phyloP scores from a whole-genome alignment of 2,797 vertebrate species.

The Amphiprion clarkii region DNA sequence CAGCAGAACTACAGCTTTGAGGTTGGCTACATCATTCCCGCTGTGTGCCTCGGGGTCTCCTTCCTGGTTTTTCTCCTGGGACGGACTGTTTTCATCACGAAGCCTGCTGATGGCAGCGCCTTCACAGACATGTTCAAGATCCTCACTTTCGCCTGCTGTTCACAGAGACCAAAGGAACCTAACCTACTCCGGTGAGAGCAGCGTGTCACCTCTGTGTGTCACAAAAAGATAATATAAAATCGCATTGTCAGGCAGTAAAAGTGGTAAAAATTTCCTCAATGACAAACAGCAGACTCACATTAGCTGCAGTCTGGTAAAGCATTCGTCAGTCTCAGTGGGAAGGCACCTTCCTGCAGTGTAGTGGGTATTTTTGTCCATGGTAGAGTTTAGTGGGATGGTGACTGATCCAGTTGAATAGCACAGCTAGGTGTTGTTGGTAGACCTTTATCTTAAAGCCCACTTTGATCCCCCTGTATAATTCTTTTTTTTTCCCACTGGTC shows the following conservation, averaged over 20 bases:
- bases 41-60: conserved; percentile 92
- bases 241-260: conserved; percentile 10
- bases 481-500: conserved; percentile 29
- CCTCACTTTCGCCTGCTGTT: conserved; percentile 88
- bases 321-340: conserved; percentile 26
- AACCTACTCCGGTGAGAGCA: conserved; percentile 84
- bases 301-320: conserved; percentile 13
- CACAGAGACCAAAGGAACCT: conserved; percentile 73
- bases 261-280: conserved; percentile 13
- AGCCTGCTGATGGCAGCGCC: conserved; percentile 95
- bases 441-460: conserved; percentile 63
- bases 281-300: conserved; percentile 10
- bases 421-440: conserved; percentile 55
- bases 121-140: conserved; percentile 95
- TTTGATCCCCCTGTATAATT: conserved; percentile 73
- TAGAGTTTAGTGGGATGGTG: conserved; percentile 23
- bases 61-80: conserved; percentile 93
- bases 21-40: conserved; percentile 91
- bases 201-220: neutral
- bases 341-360: conserved; percentile 11
- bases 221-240: neutral
- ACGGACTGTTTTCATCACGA: conserved; percentile 92
- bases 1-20: conserved; percentile 94
- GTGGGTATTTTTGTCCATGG: conserved; percentile 24
- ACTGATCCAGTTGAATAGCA: conserved; percentile 35